Percentiles rank a stretch among this genome's conserved stretches.
Conservation (phyloP, 2,113 vertebrate genomes). For the Scomber colias region DNA sequence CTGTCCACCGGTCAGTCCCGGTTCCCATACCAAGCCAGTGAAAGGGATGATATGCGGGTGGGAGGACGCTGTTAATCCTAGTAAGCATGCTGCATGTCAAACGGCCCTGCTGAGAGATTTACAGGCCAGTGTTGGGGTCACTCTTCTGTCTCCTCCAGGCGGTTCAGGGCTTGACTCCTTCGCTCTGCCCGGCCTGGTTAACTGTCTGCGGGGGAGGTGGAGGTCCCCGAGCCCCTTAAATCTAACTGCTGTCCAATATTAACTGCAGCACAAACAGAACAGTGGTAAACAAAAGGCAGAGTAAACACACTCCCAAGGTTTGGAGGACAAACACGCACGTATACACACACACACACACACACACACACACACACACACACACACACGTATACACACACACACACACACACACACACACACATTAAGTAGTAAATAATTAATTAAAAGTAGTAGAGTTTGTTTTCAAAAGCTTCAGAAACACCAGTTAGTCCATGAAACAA, state of each 20-base stretch:
- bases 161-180: conserved; percentile 40
- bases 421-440: background rate
- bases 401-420: conserved; percentile 3
- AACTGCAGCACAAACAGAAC: conserved; percentile 77
- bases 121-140: conserved; percentile 55
- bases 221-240: conserved; percentile 57
- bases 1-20: conserved; percentile 20
- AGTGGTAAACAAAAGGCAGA: conserved; percentile 76
- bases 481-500: background rate
- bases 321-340: conserved; percentile 47
- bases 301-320: conserved; percentile 73
- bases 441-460: background rate
- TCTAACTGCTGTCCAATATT: conserved; percentile 77
- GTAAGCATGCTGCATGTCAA: conserved; percentile 71
- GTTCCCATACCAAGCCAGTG: conserved; percentile 56
- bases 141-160: conserved; percentile 34
- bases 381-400: conserved; percentile 61
- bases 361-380: conserved; percentile 50
- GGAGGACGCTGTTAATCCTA: conserved; percentile 65
- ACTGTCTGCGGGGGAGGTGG: conserved; percentile 43
- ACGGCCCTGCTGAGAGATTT: conserved; percentile 36
- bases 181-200: conserved; percentile 25
- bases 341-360: conserved; percentile 56
- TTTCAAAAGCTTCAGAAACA: background rate
- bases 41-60: conserved; percentile 45